These are phyloP conservation scores for Cacajao melanocephalus DNA, from an alignment of 2,797 vertebrate species.

Conservation along the genomic window DNA sequence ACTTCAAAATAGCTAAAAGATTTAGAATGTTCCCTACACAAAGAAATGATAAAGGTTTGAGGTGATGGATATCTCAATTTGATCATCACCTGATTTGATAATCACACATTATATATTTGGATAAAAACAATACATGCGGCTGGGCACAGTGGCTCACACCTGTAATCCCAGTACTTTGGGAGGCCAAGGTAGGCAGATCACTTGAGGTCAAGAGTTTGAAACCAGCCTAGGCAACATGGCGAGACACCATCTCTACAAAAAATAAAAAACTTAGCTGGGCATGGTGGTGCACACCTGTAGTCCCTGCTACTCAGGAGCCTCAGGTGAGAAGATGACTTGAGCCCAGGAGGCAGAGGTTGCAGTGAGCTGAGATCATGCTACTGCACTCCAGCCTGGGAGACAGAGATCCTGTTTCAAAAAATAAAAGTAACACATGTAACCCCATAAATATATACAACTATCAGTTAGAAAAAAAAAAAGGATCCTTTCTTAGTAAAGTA, in stretches of 20 bases:
- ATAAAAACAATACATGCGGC: not conserved
- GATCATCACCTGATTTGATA: not conserved
- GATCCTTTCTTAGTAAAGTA: not conserved
- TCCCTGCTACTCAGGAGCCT: not conserved
- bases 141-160: not conserved
- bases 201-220: not conserved
- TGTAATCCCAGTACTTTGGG: not conserved
- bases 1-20: not conserved
- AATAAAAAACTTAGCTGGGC: too few species aligned
- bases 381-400: not conserved
- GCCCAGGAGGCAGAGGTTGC: not conserved
- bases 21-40: not conserved
- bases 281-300: not conserved
- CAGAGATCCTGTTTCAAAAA: not conserved
- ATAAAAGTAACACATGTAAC: not conserved
- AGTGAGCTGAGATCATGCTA: not conserved
- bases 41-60: not conserved
- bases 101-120: not conserved
- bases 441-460: not conserved
- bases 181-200: not conserved
- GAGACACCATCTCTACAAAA: not conserved
- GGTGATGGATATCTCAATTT: not conserved
- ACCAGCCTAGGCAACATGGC: not conserved
- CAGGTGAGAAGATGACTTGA: not conserved
- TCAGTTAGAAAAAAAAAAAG: not conserved